phyloP scores from a whole-genome alignment of 2,888 invertebrate species.

The Sphaerophoria taeniata region DNA sequence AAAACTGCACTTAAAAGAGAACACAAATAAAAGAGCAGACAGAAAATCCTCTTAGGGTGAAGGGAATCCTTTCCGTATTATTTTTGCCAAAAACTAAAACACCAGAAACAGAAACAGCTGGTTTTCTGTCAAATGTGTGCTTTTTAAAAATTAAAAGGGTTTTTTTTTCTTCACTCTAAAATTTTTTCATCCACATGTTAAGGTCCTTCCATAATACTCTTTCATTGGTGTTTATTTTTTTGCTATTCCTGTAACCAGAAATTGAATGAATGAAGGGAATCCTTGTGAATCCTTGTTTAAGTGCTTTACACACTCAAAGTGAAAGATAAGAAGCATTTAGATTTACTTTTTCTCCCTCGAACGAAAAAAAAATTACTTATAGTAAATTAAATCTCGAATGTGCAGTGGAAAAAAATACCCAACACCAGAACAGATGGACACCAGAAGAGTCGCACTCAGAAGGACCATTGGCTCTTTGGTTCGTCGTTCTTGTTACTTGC shows the following conservation, averaged over 20 bases:
- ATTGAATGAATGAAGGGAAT: conserved; percentile 44
- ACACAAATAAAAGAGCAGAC: conserved; percentile 6
- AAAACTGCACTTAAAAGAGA: conserved; percentile 15
- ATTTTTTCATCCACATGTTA: conserved; percentile 39
- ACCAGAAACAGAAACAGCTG: conserved; percentile 7
- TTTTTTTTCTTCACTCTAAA: conserved; percentile 59
- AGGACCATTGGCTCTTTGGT: conserved; percentile 24
- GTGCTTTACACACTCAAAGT: conserved; percentile 62
- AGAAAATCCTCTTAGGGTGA: conserved; percentile 55
- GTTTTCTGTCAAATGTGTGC: conserved; percentile 60
- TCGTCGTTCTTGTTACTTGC: too few relatives aligned
- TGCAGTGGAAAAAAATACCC: conserved; percentile 3
- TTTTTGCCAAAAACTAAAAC: not conserved
- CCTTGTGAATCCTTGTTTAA: conserved; percentile 55
- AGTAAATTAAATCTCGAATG: conserved; percentile 63
- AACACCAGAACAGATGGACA: conserved; percentile 17
- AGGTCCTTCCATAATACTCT: not conserved
- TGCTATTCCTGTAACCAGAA: conserved; percentile 48
- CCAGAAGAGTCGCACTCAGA: conserved; percentile 47
- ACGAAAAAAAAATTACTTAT: conserved; percentile 5
- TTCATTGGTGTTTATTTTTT: not conserved
- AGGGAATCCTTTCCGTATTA: conserved; percentile 19
- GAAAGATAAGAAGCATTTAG: conserved; percentile 54
- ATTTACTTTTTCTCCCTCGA: not conserved
- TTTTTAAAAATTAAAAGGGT: conserved; percentile 71